Percentiles rank a stretch among this genome's conserved stretches.
These are phyloP conservation scores for Omphaloscelis lunosa DNA, from an alignment of 2,888 invertebrate genomes.

Conservation along the genomic window DNA sequence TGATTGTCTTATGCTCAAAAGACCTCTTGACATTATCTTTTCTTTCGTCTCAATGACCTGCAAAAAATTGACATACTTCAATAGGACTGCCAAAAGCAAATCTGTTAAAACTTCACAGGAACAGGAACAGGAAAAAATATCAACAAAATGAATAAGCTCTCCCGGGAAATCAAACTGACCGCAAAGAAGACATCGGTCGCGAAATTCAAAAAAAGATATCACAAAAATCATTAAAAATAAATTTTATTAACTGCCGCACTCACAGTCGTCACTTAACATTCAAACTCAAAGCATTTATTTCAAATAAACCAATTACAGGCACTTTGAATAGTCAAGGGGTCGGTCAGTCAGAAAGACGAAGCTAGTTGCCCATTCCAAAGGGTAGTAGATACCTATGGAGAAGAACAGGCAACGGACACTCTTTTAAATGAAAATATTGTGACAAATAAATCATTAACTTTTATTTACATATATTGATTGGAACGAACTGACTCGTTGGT, in stretches of 20 bases:
- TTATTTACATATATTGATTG: not conserved
- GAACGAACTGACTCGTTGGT: not conserved
- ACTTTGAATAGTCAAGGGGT: no score
- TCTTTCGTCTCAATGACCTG: not conserved
- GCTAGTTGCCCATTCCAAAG: no score
- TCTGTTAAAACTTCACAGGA: slow-evolving; percentile 12
- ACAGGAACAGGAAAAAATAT: slow-evolving; percentile 27
- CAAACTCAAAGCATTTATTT: no score
- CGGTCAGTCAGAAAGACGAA: no score
- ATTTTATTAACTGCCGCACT: slow-evolving; percentile 7
- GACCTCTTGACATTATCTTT: no score
- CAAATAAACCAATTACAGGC: no score
- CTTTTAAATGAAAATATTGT: no score
- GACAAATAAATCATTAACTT: not conserved
- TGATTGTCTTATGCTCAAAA: not conserved
- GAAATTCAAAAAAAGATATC: slow-evolving; percentile 30
- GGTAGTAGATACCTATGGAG: no score
- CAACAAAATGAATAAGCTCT: slow-evolving; percentile 14
- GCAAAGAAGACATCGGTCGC: slow-evolving; percentile 29
- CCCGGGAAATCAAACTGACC: slow-evolving; percentile 52
- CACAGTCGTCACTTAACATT: not conserved
- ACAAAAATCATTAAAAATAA: slow-evolving; percentile 26
- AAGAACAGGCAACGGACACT: no score
- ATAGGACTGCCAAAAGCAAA: not conserved
- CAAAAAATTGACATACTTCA: not conserved